Evolutionary conservation across 2,113 vertebrate genomes (phyloP).

Genomic region (Actenoides lindsayi): DNA sequence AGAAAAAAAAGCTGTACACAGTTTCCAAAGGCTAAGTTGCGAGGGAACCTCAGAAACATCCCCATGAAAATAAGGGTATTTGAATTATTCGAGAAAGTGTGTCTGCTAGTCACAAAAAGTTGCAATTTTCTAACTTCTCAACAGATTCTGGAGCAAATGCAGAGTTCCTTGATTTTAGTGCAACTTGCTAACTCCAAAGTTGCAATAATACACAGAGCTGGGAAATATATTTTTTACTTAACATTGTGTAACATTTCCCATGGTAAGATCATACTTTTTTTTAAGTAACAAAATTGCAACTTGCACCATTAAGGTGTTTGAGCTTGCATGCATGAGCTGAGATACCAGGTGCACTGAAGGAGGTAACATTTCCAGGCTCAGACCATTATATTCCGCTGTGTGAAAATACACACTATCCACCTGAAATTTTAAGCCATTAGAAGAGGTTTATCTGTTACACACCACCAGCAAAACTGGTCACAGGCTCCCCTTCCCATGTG

Average conservation of each 20-base stretch:
- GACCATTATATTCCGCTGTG: background rate
- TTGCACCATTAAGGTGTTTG: background rate
- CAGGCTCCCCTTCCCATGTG: background rate
- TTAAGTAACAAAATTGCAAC: background rate
- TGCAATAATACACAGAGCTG: background rate
- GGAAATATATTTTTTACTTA: background rate
- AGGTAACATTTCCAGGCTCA: background rate
- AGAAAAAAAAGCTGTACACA: background rate
- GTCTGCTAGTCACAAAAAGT: background rate
- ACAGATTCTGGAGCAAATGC: background rate
- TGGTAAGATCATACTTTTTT: background rate
- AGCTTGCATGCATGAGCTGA: background rate
- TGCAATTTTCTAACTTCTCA: background rate
- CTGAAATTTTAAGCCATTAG: background rate
- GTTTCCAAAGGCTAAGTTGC: background rate
- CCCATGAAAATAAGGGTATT: background rate
- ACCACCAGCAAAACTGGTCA: background rate
- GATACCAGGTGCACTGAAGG: fast-evolving
- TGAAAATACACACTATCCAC: background rate
- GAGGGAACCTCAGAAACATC: background rate
- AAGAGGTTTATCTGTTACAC: background rate
- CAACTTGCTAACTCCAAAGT: background rate
- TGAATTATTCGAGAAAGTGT: background rate
- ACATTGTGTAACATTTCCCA: background rate
- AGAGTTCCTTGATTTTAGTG: background rate